A percentile compares a stretch with the other conserved stretches of the same genome.
phyloP scores from a whole-genome alignment of 2,797 vertebrate genomes.

The Smutsia gigantea region DNA sequence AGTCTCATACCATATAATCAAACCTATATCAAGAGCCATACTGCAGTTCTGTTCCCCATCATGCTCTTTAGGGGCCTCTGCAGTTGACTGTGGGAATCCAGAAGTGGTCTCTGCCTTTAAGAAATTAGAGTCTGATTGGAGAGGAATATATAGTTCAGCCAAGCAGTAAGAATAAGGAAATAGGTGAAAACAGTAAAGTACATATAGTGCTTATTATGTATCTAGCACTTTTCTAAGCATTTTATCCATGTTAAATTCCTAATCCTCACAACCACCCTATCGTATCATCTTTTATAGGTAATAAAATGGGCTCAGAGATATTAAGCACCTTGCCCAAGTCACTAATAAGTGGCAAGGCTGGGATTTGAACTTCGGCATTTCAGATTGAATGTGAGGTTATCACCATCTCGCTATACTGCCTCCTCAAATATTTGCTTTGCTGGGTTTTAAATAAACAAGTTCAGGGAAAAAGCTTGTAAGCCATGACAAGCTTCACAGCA shows the following conservation, averaged over 20 bases:
- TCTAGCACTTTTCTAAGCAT: background rate
- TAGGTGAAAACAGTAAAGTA: background rate
- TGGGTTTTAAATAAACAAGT: background rate
- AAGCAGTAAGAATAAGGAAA: background rate
- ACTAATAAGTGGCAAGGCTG: background rate
- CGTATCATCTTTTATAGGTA: background rate
- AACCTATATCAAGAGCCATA: background rate
- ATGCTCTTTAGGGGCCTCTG: background rate
- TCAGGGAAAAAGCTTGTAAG: background rate
- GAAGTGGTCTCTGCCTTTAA: background rate
- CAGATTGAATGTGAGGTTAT: background rate
- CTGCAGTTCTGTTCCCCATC: background rate
- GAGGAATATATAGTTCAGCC: background rate
- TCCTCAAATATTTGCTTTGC: background rate
- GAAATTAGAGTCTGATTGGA: background rate
- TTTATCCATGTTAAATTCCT: background rate
- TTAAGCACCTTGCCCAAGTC: background rate
- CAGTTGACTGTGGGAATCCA: background rate
- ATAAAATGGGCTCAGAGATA: background rate
- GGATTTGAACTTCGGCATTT: constrained; percentile 12
- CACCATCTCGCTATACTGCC: background rate
- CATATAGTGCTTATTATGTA: background rate
- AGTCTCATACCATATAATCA: background rate
- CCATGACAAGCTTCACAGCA: background rate
- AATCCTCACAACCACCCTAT: background rate